Evolutionary conservation across 1,140 invertebrate genomes (phyloP).

Genomic region (Meloidogyne exigua): DNA sequence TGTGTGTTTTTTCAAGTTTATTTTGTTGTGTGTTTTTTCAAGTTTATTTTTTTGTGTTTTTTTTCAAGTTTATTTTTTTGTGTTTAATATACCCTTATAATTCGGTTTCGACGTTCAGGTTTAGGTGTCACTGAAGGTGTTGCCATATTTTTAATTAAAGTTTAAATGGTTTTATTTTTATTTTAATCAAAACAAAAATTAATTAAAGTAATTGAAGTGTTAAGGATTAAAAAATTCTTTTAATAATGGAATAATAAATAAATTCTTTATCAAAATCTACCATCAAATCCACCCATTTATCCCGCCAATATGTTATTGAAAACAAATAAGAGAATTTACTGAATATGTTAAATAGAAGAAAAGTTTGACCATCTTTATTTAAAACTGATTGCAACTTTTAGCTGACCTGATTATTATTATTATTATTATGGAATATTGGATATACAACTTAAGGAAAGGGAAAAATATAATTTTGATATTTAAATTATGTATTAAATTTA

Average conservation of each 20-base stretch:
- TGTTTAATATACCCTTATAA: neutral
- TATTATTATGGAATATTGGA: neutral
- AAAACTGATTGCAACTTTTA: neutral
- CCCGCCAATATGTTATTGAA: too few species aligned
- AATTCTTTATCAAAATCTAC: too few species aligned
- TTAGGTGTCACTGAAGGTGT: neutral
- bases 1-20: too few species aligned
- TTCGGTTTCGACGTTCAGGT: neutral
- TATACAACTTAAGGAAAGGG: neutral
- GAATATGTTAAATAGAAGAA: neutral
- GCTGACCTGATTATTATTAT: neutral
- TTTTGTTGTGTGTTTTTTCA: too few species aligned
- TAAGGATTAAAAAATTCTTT: too few species aligned
- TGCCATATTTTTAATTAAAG: neutral
- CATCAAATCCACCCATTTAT: too few species aligned
- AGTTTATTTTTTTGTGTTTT: too few species aligned
- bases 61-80: too few species aligned
- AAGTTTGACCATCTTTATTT: neutral
- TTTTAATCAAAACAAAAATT: too few species aligned
- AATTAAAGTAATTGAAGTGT: too few species aligned
- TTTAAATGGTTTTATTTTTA: neutral
- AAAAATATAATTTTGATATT: neutral
- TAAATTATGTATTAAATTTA: too few species aligned
- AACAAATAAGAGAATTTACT: neutral
- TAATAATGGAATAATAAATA: too few species aligned